Evolutionary conservation across 2,888 invertebrate species (phyloP).

Genomic region (Caenorhabditis wallacei): DNA sequence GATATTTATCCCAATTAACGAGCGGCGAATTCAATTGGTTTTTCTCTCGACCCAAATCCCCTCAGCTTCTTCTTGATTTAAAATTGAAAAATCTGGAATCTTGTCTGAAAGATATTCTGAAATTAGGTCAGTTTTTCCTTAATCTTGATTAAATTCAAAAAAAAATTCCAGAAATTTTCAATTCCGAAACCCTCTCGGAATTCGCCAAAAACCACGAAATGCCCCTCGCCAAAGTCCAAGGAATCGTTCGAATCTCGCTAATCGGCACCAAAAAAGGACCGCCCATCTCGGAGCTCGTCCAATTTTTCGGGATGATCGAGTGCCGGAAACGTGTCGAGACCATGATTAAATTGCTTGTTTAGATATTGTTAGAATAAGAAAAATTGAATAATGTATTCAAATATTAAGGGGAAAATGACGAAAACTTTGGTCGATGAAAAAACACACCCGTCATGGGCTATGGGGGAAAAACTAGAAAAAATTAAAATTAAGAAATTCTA

Average conservation of each 20-base stretch:
- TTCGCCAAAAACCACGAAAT: constrained; percentile 55
- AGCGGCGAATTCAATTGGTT: constrained; percentile 71
- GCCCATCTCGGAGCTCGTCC: constrained; percentile 78
- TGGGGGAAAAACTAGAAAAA: background rate
- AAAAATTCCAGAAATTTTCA: constrained; percentile 45
- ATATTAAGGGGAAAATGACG: background rate
- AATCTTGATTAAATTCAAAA: background rate
- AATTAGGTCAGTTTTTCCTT: constrained; percentile 15
- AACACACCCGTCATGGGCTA: constrained; percentile 27
- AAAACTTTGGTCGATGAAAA: background rate
- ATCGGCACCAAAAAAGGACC: constrained; percentile 79
- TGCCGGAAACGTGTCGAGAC: constrained; percentile 58
- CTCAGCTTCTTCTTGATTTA: constrained; percentile 13
- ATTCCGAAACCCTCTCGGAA: constrained; percentile 18
- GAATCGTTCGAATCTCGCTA: constrained; percentile 71
- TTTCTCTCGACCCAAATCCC: constrained; percentile 54
- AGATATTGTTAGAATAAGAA: background rate
- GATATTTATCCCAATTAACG: constrained; percentile 64
- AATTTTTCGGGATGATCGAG: constrained; percentile 76
- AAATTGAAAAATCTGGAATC: constrained; percentile 10
- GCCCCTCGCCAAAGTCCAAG: constrained; percentile 60
- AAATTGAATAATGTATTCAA: background rate
- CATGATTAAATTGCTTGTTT: constrained; percentile 52
- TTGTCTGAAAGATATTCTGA: constrained; percentile 34
- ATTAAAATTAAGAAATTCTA: constrained; percentile 1